Evolutionary conservation across 1,140 invertebrate genomes (phyloP).

Genomic region (Neodiprion fabricii): DNA sequence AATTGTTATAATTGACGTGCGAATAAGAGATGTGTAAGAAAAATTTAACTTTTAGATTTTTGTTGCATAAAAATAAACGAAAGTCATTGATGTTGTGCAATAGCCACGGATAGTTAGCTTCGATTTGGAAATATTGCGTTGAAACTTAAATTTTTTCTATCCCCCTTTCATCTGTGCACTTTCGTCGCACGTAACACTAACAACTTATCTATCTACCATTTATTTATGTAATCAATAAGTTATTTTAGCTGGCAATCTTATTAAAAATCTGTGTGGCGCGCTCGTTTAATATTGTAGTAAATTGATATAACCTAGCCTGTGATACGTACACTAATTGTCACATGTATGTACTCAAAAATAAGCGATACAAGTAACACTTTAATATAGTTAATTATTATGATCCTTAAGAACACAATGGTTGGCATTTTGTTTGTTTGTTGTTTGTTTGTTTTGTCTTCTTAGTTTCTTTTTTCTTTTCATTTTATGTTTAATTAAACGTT

Average conservation of each 20-base stretch:
- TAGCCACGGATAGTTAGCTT: constrained; percentile 15
- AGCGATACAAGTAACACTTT: constrained; percentile 1
- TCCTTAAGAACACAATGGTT: constrained; percentile 54
- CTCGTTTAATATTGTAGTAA: constrained; percentile 32
- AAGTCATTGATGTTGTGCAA: neutral
- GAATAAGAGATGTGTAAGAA: neutral
- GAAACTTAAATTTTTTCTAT: constrained; percentile 28
- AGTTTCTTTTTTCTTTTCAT: constrained; percentile 19
- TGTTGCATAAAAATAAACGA: neutral
- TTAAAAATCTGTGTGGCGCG: neutral
- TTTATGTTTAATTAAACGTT: constrained; percentile 16
- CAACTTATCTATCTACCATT: constrained; percentile 37
- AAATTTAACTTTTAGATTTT: neutral
- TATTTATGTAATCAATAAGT: neutral
- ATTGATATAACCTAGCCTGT: constrained; percentile 18
- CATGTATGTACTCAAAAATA: neutral
- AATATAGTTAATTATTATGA: constrained; percentile 45
- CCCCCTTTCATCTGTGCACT: constrained; percentile 36
- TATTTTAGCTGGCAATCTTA: neutral
- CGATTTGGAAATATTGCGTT: constrained; percentile 47
- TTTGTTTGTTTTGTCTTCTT: constrained; percentile 32
- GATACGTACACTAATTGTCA: too few species aligned
- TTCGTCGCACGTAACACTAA: constrained; percentile 28
- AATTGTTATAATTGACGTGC: too few species aligned
- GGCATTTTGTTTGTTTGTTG: constrained; percentile 40